phyloP scores from a whole-genome alignment of 2,888 invertebrate species.

The Rhamnusium bicolor region DNA sequence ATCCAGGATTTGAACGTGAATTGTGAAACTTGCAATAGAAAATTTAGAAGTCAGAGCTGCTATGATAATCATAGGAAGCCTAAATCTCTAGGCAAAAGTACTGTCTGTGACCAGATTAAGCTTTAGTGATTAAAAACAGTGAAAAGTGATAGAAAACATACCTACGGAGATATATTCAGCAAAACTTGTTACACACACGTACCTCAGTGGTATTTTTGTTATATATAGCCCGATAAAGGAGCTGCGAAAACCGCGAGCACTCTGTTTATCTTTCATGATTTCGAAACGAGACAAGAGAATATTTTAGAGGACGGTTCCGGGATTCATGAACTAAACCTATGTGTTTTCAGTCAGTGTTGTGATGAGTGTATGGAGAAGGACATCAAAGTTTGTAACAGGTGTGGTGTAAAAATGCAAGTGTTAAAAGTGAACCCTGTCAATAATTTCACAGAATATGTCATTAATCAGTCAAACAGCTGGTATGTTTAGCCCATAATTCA shows the following conservation, averaged over 20 bases:
- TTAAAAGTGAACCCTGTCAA: neutral
- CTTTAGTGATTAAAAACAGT: neutral
- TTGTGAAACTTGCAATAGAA: conserved; percentile 38
- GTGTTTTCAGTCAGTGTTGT: neutral
- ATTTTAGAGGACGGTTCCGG: no score
- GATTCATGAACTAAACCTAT: neutral
- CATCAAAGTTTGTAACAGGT: neutral
- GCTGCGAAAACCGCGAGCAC: neutral
- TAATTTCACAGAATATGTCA: neutral
- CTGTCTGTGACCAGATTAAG: neutral
- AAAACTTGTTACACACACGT: neutral
- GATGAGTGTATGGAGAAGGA: neutral
- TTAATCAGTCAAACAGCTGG: neutral
- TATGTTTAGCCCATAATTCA: neutral
- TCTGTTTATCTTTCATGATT: neutral
- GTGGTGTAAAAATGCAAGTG: neutral
- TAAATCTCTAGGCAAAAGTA: neutral
- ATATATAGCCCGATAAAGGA: neutral
- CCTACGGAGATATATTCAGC: neutral
- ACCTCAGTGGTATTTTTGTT: neutral
- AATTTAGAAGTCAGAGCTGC: conserved; percentile 20
- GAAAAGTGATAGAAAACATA: no score
- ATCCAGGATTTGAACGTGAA: neutral
- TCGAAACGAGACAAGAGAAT: no score
- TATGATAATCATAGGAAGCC: no score